Evolutionary conservation across 2,113 vertebrate species (phyloP).

Genomic region (Gallinago undulata): DNA sequence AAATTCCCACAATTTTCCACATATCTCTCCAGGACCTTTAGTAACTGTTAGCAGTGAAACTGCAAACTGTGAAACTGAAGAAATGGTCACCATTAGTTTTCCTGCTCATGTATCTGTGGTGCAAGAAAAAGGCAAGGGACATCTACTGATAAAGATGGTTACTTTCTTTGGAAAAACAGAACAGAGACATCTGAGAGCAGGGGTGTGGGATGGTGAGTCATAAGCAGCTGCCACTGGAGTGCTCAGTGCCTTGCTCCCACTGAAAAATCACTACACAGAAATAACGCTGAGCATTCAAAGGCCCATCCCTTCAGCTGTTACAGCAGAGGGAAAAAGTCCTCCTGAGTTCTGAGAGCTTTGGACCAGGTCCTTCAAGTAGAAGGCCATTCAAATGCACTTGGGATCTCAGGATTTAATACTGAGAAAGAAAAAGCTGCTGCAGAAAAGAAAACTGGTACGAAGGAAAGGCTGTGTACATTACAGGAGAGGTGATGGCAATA

Average conservation of each 20-base stretch:
- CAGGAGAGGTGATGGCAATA: background rate
- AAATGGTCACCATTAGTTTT: background rate
- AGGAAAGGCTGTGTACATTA: fast-evolving
- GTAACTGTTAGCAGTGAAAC: background rate
- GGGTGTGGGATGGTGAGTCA: background rate
- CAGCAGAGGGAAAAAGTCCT: background rate
- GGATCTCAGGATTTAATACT: background rate
- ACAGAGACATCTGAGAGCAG: background rate
- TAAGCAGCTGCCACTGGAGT: background rate
- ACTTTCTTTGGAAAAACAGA: background rate
- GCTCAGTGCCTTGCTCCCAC: background rate
- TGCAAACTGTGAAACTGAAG: background rate
- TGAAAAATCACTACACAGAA: background rate
- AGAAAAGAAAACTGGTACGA: background rate
- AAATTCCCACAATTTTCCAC: background rate
- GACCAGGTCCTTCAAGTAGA: background rate
- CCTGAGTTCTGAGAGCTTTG: background rate
- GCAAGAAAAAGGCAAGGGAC: background rate
- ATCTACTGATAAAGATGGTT: background rate
- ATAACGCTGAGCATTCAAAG: background rate
- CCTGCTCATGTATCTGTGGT: background rate
- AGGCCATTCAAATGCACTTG: background rate
- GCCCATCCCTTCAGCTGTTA: background rate
- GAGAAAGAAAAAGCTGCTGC: background rate
- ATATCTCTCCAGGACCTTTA: background rate